phyloP scores from a whole-genome alignment of 2,113 vertebrate genomes.

The Trinectes maculatus region DNA sequence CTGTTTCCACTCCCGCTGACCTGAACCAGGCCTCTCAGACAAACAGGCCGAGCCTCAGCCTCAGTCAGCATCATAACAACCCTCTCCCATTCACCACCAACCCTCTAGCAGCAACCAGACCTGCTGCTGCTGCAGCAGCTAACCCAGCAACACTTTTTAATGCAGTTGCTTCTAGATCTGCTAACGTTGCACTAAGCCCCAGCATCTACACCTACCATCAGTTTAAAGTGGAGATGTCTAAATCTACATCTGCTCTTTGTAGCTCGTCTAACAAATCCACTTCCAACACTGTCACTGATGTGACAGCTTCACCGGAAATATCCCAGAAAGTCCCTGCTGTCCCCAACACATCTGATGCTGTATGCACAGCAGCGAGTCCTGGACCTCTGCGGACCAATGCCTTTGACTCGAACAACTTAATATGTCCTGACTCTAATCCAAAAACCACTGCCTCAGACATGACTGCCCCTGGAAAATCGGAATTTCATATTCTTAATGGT shows the following conservation, averaged over 20 bases:
- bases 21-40: slow-evolving; percentile 23
- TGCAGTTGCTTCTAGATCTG: slow-evolving; percentile 56
- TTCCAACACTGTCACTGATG: not conserved
- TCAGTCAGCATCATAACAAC: not conserved
- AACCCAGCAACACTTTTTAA: slow-evolving; percentile 60
- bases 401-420: slow-evolving; percentile 16
- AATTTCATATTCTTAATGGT: slow-evolving; percentile 14
- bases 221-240: slow-evolving; percentile 12
- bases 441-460: slow-evolving; percentile 48
- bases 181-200: slow-evolving; percentile 34
- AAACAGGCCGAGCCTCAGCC: slow-evolving; percentile 22
- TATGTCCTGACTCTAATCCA: slow-evolving; percentile 15
- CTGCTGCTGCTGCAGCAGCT: not conserved
- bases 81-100: slow-evolving; percentile 10
- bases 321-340: slow-evolving; percentile 12
- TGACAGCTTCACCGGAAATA: slow-evolving; percentile 4
- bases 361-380: slow-evolving; percentile 2
- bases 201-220: slow-evolving; percentile 15
- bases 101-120: slow-evolving; percentile 3
- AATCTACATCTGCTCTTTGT: slow-evolving; percentile 16
- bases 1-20: slow-evolving; percentile 28
- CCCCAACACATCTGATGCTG: not conserved
- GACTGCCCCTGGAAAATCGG: slow-evolving; percentile 19
- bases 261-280: slow-evolving; percentile 25
- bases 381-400: slow-evolving; percentile 5